Percentiles rank a stretch among this genome's conserved stretches.
phyloP scores from a whole-genome alignment of 2,888 invertebrate genomes.

The Cerastis leucographa region DNA sequence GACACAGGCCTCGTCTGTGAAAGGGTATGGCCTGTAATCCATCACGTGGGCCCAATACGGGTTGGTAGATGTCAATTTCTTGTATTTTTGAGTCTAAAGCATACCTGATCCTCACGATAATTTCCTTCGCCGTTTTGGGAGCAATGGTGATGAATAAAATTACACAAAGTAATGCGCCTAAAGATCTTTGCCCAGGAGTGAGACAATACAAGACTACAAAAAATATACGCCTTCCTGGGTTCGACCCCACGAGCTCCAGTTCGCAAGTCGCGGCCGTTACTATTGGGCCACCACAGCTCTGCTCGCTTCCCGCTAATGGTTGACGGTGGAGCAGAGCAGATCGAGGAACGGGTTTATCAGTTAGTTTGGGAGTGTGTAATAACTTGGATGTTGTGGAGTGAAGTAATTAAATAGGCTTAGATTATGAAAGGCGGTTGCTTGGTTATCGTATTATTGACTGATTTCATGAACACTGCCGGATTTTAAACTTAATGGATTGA shows the following conservation, averaged over 20 bases:
- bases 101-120: neutral
- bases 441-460: neutral
- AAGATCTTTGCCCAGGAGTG: no score
- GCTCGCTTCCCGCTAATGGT: neutral
- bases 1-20: no score
- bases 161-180: neutral
- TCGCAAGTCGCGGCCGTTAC: neutral
- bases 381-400: conserved; percentile 18
- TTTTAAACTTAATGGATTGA: neutral
- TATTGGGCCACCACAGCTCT: neutral
- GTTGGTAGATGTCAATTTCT: no score
- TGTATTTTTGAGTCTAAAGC: no score
- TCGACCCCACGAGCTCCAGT: neutral
- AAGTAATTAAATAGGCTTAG: conserved; percentile 11
- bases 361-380: neutral
- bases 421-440: neutral
- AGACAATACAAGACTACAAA: no score
- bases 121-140: neutral
- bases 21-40: no score
- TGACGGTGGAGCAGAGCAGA: neutral
- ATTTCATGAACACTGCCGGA: neutral
- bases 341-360: conserved; percentile 7
- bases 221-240: neutral
- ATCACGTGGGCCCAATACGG: no score
- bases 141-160: neutral